These are phyloP conservation scores for Psilopogon haemacephalus DNA, from an alignment of 2,113 vertebrate genomes.

Conservation along the genomic window DNA sequence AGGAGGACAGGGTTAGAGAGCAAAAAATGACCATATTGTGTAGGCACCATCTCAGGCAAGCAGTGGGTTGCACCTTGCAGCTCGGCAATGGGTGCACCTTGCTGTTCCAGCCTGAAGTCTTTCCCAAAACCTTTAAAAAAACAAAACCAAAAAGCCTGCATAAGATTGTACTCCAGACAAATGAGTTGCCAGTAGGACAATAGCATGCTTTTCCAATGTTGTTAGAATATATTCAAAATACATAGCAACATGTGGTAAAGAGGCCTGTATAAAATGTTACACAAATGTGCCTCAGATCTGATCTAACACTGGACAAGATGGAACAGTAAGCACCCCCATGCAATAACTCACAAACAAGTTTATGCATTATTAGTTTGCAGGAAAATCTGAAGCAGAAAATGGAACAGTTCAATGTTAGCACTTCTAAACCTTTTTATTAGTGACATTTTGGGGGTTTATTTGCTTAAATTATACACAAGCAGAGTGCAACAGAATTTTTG, in stretches of 20 bases:
- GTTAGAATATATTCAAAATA: not conserved
- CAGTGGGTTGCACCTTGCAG: no score
- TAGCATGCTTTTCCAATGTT: not conserved
- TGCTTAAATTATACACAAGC: not conserved
- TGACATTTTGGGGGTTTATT: not conserved
- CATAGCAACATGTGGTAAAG: not conserved
- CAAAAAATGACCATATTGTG: no score
- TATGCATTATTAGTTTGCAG: not conserved
- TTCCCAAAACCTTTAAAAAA: not conserved
- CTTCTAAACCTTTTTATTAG: not conserved
- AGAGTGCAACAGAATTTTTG: not conserved
- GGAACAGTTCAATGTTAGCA: not conserved
- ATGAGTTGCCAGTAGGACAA: not conserved
- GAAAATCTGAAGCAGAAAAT: not conserved
- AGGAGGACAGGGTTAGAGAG: no score
- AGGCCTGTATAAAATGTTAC: not conserved
- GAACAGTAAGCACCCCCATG: not conserved
- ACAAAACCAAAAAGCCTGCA: rapidly evolving
- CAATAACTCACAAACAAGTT: not conserved
- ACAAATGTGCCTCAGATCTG: not conserved
- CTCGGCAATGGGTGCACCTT: no score
- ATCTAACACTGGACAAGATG: not conserved
- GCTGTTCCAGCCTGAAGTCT: no score
- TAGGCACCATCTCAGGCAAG: no score
- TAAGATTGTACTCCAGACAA: not conserved